These are phyloP conservation scores for Dusona sp. DNA, from an alignment of 2,888 invertebrate species.

Conservation along the genomic window DNA sequence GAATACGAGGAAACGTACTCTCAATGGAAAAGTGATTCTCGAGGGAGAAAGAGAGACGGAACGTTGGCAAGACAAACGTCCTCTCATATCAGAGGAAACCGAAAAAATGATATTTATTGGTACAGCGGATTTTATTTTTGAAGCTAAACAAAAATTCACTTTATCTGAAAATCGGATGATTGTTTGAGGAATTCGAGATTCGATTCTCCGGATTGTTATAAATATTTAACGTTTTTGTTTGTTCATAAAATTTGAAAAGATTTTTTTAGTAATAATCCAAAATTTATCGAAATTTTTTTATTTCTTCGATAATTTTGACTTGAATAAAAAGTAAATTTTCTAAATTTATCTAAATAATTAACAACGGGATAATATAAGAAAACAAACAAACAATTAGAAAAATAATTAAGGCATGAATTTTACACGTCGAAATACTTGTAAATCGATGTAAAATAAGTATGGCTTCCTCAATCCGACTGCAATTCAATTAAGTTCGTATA, in stretches of 20 bases:
- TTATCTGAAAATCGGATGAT: not conserved
- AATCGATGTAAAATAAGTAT: not conserved
- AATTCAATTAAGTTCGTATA: conserved; percentile 35
- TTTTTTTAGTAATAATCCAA: too few relatives aligned
- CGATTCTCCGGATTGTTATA: not conserved
- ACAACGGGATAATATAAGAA: not conserved
- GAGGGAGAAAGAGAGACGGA: conserved; percentile 15
- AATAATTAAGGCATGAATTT: not conserved
- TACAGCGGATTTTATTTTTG: not conserved
- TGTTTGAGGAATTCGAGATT: not conserved
- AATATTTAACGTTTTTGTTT: not conserved
- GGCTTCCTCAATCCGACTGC: conserved; percentile 12
- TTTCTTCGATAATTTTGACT: not conserved
- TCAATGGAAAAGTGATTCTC: conserved; percentile 40
- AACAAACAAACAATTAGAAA: not conserved
- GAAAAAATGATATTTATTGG: not conserved
- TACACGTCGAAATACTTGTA: not conserved
- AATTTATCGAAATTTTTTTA: not conserved
- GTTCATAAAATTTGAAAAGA: too few relatives aligned
- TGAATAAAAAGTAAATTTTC: not conserved
- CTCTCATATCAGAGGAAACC: not conserved
- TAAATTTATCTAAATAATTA: not conserved
- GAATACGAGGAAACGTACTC: conserved; percentile 63
- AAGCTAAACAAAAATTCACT: not conserved
- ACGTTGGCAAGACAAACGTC: not conserved